Conservation (phyloP, 2,888 invertebrate species). For the Rhagonycha fulva region DNA sequence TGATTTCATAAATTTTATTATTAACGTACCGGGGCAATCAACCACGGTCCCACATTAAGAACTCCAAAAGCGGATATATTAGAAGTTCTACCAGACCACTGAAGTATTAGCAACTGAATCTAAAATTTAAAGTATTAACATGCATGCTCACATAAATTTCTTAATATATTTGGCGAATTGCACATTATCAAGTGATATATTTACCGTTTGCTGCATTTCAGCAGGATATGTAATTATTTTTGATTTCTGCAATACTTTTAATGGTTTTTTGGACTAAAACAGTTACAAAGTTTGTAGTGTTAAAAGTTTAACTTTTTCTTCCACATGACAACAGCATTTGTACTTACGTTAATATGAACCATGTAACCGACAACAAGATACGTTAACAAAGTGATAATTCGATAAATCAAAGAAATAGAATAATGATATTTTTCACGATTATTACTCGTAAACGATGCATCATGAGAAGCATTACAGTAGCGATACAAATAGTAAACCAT, state of each 20-base stretch:
- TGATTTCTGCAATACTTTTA: conserved; percentile 7
- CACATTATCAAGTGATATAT: not conserved
- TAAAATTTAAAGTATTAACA: too few relatives aligned
- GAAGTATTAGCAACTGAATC: conserved; percentile 26
- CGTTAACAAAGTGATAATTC: conserved; percentile 27
- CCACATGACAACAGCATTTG: not conserved
- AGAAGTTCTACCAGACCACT: conserved; percentile 30
- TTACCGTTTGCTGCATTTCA: conserved; percentile 12
- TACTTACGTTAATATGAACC: conserved; percentile 28
- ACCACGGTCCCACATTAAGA: conserved; percentile 36
- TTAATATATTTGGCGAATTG: too few relatives aligned
- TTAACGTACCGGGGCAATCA: conserved; percentile 34
- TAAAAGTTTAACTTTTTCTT: too few relatives aligned
- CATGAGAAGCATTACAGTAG: conserved; percentile 30
- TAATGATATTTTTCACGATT: conserved; percentile 34
- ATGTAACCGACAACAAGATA: conserved; percentile 30
- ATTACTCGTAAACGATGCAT: conserved; percentile 20
- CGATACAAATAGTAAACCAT: conserved; percentile 35
- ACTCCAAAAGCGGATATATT: conserved; percentile 33
- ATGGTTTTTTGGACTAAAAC: conserved; percentile 11
- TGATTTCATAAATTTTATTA: not conserved
- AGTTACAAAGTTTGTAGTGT: too few relatives aligned
- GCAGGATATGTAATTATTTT: conserved; percentile 13
- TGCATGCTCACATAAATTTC: too few relatives aligned
- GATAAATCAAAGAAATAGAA: conserved; percentile 23